Conservation (phyloP, 2,888 invertebrate species). For the Drosophila multiciliata region DNA sequence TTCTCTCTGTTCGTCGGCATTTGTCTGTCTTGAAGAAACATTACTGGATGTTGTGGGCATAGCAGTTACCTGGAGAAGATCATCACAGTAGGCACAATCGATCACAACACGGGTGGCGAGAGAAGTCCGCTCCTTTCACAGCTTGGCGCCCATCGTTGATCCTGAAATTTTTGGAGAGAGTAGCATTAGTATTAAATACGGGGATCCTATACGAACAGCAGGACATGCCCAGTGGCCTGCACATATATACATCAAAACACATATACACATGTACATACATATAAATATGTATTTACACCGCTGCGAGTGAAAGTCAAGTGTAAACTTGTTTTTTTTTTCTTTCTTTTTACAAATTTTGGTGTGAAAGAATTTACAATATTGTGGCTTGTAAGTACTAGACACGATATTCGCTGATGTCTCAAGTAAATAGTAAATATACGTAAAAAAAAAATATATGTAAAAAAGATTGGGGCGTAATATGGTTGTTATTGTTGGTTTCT, state of each 20-base stretch:
- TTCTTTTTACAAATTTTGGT: background rate
- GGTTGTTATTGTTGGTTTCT: conserved; percentile 6
- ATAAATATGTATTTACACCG: conserved; percentile 8
- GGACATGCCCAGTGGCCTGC: conserved; percentile 6
- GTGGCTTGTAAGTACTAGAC: conserved; percentile 3
- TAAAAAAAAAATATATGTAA: background rate
- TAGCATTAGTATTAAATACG: conserved; percentile 28
- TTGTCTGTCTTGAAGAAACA: conserved; percentile 75
- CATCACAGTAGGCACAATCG: conserved; percentile 20
- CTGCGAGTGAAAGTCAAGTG: conserved; percentile 14
- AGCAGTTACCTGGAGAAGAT: conserved; percentile 71
- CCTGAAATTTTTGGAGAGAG: conserved; percentile 45
- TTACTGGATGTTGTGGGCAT: conserved; percentile 68
- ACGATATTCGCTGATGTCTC: conserved; percentile 1
- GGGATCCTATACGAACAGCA: background rate
- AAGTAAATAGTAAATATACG: background rate
- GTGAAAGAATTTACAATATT: conserved; percentile 4
- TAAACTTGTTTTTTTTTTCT: background rate
- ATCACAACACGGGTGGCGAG: background rate
- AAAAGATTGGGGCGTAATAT: background rate
- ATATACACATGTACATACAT: background rate
- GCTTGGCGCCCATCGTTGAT: background rate
- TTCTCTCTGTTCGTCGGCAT: conserved; percentile 9
- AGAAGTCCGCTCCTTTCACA: background rate
- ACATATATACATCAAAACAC: conserved; percentile 5